Conservation (phyloP, 2,113 vertebrate genomes). For the Dromaius novaehollandiae region DNA sequence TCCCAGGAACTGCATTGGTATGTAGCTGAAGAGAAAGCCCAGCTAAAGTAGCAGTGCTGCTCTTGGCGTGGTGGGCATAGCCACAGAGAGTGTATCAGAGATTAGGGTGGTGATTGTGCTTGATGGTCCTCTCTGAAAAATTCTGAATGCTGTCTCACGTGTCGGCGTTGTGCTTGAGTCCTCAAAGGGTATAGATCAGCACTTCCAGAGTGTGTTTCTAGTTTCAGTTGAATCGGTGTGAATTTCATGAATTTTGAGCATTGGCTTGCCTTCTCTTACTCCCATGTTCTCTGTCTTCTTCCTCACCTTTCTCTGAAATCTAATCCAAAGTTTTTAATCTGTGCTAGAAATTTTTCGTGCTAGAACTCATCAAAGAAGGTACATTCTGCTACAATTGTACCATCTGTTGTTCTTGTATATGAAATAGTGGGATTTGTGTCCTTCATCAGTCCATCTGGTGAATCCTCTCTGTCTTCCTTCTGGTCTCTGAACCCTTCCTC, state of each 20-base stretch:
- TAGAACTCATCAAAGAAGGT: no score
- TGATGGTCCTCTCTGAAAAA: neutral
- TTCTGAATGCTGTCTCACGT: neutral
- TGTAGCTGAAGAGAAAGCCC: constrained; percentile 9
- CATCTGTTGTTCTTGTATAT: no score
- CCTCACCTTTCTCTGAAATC: neutral
- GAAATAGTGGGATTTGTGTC: neutral
- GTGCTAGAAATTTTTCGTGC: neutral
- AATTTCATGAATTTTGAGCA: neutral
- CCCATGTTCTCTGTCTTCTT: neutral
- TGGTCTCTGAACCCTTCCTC: neutral
- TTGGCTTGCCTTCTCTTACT: neutral
- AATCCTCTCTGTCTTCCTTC: neutral
- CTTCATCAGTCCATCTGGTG: neutral
- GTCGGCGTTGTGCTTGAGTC: neutral
- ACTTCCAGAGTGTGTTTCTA: no score
- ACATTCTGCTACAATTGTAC: neutral
- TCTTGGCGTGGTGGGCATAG: neutral
- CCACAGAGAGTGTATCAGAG: fast-evolving
- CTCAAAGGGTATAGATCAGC: no score
- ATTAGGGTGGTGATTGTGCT: neutral
- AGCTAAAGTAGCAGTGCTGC: neutral
- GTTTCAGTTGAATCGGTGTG: no score
- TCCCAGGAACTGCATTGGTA: constrained; percentile 94
- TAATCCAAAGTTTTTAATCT: neutral